Evolutionary conservation across 2,797 vertebrate species (phyloP).

Genomic region (Corythornis leucogaster): DNA sequence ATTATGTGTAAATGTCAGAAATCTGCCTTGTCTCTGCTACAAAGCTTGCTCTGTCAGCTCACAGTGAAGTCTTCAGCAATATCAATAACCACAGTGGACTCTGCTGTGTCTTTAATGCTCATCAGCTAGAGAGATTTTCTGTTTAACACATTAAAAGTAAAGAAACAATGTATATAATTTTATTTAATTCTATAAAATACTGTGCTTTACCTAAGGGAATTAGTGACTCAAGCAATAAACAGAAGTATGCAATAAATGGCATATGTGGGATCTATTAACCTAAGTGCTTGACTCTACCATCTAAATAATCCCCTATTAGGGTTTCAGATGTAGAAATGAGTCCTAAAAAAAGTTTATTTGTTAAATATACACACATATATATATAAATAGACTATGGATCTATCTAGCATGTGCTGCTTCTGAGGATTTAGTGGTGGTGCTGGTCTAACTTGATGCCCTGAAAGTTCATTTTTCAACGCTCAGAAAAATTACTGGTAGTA

Average conservation of each 20-base stretch:
- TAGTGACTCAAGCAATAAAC: conserved; percentile 56
- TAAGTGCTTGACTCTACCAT: neutral
- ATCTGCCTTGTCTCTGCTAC: neutral
- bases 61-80: neutral
- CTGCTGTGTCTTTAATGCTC: neutral
- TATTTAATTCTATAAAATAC: conserved; percentile 53
- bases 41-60: neutral
- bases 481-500: neutral
- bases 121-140: conserved; percentile 23
- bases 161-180: conserved; percentile 36
- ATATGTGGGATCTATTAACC: conserved; percentile 59
- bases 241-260: conserved; percentile 60
- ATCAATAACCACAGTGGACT: neutral
- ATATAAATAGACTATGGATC: neutral
- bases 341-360: neutral
- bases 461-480: neutral
- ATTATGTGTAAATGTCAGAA: neutral
- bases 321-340: neutral
- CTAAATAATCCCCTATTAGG: conserved; percentile 9
- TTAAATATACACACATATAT: neutral
- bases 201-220: conserved; percentile 51
- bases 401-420: neutral
- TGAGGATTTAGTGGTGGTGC: neutral
- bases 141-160: conserved; percentile 33
- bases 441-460: neutral